Base-by-base conservation (phyloP, 1,140 invertebrate genomes). In the Leguminivora glycinivorella region DNA sequence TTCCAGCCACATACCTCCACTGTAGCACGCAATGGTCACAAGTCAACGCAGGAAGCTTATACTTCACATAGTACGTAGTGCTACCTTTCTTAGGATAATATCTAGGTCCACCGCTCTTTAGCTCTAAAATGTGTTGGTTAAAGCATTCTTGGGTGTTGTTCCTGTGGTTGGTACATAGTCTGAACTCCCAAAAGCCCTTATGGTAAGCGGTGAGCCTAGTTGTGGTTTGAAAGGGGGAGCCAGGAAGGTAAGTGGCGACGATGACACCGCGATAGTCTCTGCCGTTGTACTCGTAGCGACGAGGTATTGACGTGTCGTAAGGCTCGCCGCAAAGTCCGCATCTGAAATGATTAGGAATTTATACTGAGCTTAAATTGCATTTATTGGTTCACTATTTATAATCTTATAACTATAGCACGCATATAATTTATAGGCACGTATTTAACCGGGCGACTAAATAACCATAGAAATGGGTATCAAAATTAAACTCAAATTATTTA, bases 321-420 rank as follows among this genome's bases (percentile, higher is more conserved):
- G 96, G 88, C 84, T 98, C 97, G 4, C 97, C 97, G 81, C 97
- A 98, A 22, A 97, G 94, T 2, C 97, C 97, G 84, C 97, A 90
- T 69, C 88, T 90, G 67, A 5, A 68, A 71, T 38, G 14, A 38
- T 0, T 38, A 12, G 34, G 12, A 38, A 14, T 38, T 38, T 38
- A 0, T 38, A n/a, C n/a, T n/a, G n/a, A n/a, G n/a, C n/a, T n/a
- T n/a, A n/a, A n/a, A n/a, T n/a, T n/a, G n/a, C n/a, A n/a, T n/a
- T n/a, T n/a, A n/a, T n/a, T n/a, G n/a, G n/a, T n/a, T n/a, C n/a
- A n/a, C n/a, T n/a, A n/a, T n/a, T n/a, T n/a, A n/a, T n/a, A n/a
- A n/a, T n/a, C n/a, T n/a, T n/a, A n/a, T n/a, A n/a, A n/a, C n/a
- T n/a, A n/a, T n/a, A n/a, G n/a, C n/a, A n/a, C n/a, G n/a, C n/a